Conservation (phyloP, 2,797 vertebrate genomes). For the Pangasius mekongensis region DNA sequence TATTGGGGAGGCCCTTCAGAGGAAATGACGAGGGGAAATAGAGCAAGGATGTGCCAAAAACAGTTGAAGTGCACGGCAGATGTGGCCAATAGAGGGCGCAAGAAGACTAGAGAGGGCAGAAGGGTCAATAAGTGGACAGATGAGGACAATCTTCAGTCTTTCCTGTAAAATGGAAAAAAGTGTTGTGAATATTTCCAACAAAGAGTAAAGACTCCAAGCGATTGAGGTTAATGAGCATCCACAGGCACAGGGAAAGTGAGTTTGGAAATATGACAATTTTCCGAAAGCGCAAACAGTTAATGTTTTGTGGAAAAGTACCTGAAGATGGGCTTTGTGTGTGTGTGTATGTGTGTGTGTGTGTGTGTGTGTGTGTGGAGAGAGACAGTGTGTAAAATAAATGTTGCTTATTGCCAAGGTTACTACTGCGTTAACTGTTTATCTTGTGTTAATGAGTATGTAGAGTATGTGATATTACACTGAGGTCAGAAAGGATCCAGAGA, state of each 20-base stretch:
- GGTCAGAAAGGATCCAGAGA: neutral
- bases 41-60: neutral
- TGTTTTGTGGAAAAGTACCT: neutral
- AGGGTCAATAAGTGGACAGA: neutral
- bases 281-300: constrained; percentile 11
- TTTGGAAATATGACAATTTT: neutral
- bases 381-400: neutral
- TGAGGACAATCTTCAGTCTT: constrained; percentile 1
- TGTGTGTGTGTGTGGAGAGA: constrained; percentile 18
- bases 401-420: constrained; percentile 10
- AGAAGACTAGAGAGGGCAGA: neutral
- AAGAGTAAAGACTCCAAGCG: neutral
- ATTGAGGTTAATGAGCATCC: constrained; percentile 27
- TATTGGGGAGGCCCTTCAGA: neutral
- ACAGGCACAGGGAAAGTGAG: neutral
- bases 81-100: neutral
- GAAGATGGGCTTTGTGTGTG: neutral
- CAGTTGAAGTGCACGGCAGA: neutral
- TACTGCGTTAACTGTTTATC: neutral
- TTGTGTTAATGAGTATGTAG: constrained; percentile 21
- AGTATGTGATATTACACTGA: constrained; percentile 12
- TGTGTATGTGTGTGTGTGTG: constrained; percentile 1
- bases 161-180: neutral
- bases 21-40: neutral
- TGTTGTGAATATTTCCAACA: neutral